Evolutionary conservation across 2,797 vertebrate genomes (phyloP).

Genomic region (Alectoris magna): DNA sequence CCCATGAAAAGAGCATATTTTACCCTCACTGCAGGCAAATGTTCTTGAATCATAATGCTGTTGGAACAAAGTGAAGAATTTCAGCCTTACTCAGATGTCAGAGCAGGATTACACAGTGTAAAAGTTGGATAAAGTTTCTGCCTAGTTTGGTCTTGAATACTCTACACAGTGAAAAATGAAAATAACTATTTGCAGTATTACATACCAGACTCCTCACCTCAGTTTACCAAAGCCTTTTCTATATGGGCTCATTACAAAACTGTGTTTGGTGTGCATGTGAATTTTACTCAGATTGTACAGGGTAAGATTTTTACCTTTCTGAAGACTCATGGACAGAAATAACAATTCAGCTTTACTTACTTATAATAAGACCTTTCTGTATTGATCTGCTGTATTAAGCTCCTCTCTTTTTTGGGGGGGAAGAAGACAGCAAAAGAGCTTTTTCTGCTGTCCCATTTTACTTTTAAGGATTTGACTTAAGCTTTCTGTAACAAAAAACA

Average conservation of each 20-base stretch:
- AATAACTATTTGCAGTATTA: background rate
- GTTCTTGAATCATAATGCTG: slow-evolving; percentile 10
- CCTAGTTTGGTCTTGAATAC: background rate
- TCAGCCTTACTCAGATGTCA: background rate
- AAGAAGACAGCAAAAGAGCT: background rate
- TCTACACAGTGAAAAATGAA: background rate
- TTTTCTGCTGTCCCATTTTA: background rate
- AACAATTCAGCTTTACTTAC: background rate
- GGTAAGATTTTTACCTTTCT: background rate
- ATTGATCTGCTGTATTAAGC: background rate
- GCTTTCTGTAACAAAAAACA: background rate
- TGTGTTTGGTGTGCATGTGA: background rate
- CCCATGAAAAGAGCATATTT: slow-evolving; percentile 27
- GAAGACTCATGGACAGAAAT: background rate
- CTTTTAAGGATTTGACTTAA: background rate
- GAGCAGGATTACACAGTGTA: background rate
- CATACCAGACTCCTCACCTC: background rate
- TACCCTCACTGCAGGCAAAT: slow-evolving; percentile 40
- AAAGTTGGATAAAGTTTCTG: slow-evolving; percentile 6
- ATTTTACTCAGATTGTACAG: background rate
- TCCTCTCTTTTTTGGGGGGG: background rate
- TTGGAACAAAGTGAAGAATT: background rate
- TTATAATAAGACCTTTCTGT: background rate
- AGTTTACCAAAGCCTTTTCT: background rate
- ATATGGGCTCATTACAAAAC: background rate